Conservation (phyloP, 2,888 invertebrate species). For the Drosophila atripex region DNA sequence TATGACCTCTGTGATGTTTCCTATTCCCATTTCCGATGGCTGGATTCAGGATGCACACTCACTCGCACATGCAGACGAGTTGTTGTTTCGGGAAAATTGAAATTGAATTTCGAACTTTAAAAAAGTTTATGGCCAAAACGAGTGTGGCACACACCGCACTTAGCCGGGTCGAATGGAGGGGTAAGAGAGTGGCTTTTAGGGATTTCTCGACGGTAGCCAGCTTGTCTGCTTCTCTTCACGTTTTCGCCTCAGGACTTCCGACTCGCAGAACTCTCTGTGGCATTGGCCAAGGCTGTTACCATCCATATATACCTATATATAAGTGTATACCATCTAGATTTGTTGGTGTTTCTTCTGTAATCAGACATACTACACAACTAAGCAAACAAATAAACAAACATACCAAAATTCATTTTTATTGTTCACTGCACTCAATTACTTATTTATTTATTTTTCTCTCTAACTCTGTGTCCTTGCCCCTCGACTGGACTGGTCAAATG, state of each 20-base stretch:
- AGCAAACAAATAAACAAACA: slow-evolving; percentile 14
- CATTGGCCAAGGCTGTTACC: slow-evolving; percentile 3
- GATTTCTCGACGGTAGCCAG: slow-evolving; percentile 23
- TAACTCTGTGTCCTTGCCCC: slow-evolving; percentile 15
- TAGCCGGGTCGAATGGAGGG: slow-evolving; percentile 15
- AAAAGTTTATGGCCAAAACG: slow-evolving; percentile 69
- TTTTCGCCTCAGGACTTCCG: slow-evolving; percentile 30
- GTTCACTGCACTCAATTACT: slow-evolving; percentile 73
- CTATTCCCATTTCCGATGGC: slow-evolving; percentile 44
- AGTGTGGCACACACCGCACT: slow-evolving; percentile 39
- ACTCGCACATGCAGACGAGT: slow-evolving; percentile 7
- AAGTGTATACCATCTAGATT: slow-evolving; percentile 13
- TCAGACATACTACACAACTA: slow-evolving; percentile 33
- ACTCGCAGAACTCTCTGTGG: slow-evolving; percentile 9
- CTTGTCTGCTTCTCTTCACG: slow-evolving; percentile 24
- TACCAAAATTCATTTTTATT: slow-evolving; percentile 64
- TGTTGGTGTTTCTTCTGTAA: slow-evolving; percentile 52
- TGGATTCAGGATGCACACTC: slow-evolving; percentile 7
- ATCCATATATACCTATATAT: slow-evolving; percentile 1
- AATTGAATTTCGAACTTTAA: slow-evolving; percentile 77
- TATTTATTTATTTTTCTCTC: slow-evolving; percentile 50
- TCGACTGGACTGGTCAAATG: slow-evolving; percentile 16
- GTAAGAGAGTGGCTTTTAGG: slow-evolving; percentile 19
- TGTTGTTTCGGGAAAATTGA: slow-evolving; percentile 62
- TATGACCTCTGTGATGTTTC: slow-evolving; percentile 27